Base-by-base conservation (phyloP, 1,140 invertebrate species). In the Bombus consobrinus region DNA sequence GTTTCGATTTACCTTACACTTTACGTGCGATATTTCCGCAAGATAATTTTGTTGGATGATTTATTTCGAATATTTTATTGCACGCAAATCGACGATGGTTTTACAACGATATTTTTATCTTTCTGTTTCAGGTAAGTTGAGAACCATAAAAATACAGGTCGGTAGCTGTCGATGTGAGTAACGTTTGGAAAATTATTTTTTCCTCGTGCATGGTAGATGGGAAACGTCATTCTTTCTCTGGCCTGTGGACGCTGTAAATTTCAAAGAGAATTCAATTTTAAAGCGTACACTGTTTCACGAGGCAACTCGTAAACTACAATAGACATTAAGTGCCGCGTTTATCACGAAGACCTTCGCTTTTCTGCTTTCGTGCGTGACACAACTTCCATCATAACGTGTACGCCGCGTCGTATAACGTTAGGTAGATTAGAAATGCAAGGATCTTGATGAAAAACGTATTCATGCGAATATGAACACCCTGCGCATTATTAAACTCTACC, bases 51-150 rank as follows among this genome's bases (percentile, higher is more conserved):
- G 6, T 71, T 9, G 34, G 6, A 9, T 1, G 13, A 62, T 53
- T 47, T 9, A 15, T 47, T 34, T 9, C 18, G 32, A 25, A 39
- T 13, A 13, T 80, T 39, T 39, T 28, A 5, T 39, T 13, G 1
- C 2, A 1, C n/a, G 1, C 9, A 39, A 28, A 28, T 69, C 25
- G 18, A 39, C 34, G 15, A 9, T 13, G 32, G 12, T 66, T 79
- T 79, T 34, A 1, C n/a, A n/a, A 64, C 41, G 28, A 75, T 43
- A 32, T 8, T 53, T 53, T 22, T 12, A 13, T 83, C 12, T 32
- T 34, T 62, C 25, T 72, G 83, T 84, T 84, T n/a, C 76, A 84
- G 83, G 83, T 84, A 62, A 84, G 83, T 22, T 2, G 10, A 83
- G 28, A 76, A 34, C 18, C 59, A 28, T 10, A n/a, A n/a, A n/a